phyloP scores from a whole-genome alignment of 2,797 vertebrate species.

The Mus caroli region DNA sequence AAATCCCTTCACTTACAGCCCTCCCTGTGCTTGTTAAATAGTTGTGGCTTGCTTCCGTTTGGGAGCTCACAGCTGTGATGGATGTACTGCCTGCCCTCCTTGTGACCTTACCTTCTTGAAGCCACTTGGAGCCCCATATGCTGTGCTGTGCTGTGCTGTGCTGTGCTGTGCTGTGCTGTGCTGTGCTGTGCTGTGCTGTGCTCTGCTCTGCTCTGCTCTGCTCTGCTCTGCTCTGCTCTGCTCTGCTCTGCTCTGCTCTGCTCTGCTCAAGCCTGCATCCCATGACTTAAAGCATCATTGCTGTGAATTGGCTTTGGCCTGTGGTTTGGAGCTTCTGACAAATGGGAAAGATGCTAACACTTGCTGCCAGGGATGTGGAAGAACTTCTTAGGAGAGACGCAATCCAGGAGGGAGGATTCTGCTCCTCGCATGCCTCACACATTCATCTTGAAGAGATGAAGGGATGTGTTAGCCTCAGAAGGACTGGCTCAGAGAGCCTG shows the following conservation, averaged over 20 bases:
- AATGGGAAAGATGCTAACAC: constrained; percentile 30
- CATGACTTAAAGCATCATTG: neutral
- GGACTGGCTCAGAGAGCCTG: neutral
- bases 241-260: neutral
- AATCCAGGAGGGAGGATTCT: neutral
- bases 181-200: neutral
- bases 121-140: neutral
- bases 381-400: constrained; percentile 20
- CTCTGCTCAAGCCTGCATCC: neutral
- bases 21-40: neutral
- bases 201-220: neutral
- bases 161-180: neutral
- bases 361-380: neutral
- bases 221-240: neutral
- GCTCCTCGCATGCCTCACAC: neutral
- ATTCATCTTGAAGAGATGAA: neutral
- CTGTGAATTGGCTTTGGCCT: constrained; percentile 19
- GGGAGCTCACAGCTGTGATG: neutral
- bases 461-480: neutral
- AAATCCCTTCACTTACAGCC: neutral
- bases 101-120: neutral
- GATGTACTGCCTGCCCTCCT: neutral
- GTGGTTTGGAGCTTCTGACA: constrained; percentile 53
- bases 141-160: neutral
- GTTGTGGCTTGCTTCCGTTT: constrained; percentile 22